Base-by-base conservation (phyloP, 2,113 vertebrate species). In the Mobula hypostoma region DNA sequence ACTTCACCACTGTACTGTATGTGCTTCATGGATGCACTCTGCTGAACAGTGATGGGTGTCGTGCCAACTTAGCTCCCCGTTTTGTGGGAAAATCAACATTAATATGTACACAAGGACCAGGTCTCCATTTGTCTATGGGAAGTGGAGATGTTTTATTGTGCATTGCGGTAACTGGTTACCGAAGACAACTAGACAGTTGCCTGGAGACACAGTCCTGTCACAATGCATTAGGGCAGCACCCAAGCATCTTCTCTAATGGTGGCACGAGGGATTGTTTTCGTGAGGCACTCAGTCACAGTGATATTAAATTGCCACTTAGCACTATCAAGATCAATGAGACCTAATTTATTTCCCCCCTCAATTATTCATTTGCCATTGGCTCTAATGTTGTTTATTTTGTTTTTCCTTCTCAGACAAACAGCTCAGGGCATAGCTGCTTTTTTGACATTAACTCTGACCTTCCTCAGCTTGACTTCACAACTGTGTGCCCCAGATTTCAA, bases 271-370 rank as follows among this genome's bases (percentile, higher is more conserved):
- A 8, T 93, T 70, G 48, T 93, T 70, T 93, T 27, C 29, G 32
- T 76, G 24, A 72, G 19, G 40, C 68, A 74, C 27, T 93, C 91
- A 74, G 48, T 76, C 91, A 4, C 91, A 29, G 72, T 93, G 91
- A 93, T 93, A 56, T 93, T 93, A 93, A 74, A 93, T 93, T 93
- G 68, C 70, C 91, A 93, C 70, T 74, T 93, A 93, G 91, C 70
- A 74, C 91, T 74, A 68, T 56, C 91, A 72, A 36, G 11, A 93
- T 93, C 91, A 74, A 74, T 93, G 91, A 74, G 40, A 56, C 68
- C 24, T 93, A 27, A 93, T 93, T 93, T 76, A 29, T 76, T 93
- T 93, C 48, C 19, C 36, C 56, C 48, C 70, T 93, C 29, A 90
- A 63, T n/a, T 66, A 68, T 90, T 90, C 32, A 90, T 90, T 66